Evolutionary conservation across 2,888 invertebrate species (phyloP).

Genomic region (Dastarcus helophoroides): DNA sequence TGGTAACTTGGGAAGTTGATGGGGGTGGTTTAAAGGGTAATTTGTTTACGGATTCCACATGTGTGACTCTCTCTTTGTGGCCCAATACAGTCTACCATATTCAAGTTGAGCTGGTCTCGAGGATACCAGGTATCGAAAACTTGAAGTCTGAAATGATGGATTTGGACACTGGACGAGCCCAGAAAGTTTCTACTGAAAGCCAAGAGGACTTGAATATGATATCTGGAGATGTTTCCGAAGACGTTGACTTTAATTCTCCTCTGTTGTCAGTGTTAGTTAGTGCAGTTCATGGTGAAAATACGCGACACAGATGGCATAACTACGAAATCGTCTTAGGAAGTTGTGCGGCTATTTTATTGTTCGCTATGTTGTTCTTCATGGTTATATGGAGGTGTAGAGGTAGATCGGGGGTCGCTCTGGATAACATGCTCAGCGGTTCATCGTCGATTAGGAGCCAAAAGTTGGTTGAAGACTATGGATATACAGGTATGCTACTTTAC

Average conservation of each 20-base stretch:
- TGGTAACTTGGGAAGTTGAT: conserved; percentile 76
- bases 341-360: conserved; percentile 42
- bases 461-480: conserved; percentile 47
- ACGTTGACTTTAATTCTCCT: conserved; percentile 39
- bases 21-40: conserved; percentile 73
- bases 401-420: conserved; percentile 39
- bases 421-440: conserved; percentile 49
- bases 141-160: conserved; percentile 55
- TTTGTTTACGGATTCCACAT: conserved; percentile 68
- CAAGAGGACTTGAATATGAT: conserved; percentile 48
- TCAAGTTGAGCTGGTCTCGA: conserved; percentile 57
- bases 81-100: conserved; percentile 72
- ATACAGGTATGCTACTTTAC: conserved; percentile 28
- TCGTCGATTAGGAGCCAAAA: conserved; percentile 49
- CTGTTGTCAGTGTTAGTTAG: conserved; percentile 51
- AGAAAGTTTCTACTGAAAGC: conserved; percentile 52
- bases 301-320: conserved; percentile 43
- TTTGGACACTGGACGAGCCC: conserved; percentile 50
- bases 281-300: conserved; percentile 49
- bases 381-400: conserved; percentile 47
- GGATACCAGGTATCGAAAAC: conserved; percentile 49
- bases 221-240: conserved; percentile 33
- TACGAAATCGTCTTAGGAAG: conserved; percentile 49
- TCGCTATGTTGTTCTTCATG: conserved; percentile 42
- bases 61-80: conserved; percentile 69